phyloP scores from a whole-genome alignment of 1,140 invertebrate genomes.

The Ips nitidus region DNA sequence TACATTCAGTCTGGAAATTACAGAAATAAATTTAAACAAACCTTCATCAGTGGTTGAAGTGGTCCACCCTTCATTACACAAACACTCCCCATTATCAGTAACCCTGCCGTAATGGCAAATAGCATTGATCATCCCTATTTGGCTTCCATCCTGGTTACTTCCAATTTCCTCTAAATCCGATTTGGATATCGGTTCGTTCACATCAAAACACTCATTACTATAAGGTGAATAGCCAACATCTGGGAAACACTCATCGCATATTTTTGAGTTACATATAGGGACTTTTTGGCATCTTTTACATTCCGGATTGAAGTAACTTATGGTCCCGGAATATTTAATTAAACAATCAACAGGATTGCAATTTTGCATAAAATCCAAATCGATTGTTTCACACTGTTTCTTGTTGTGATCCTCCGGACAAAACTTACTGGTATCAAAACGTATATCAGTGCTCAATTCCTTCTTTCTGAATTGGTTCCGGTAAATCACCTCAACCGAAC shows the following conservation, averaged over 20 bases:
- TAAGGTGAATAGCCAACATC: constrained; percentile 31
- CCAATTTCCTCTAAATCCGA: constrained; percentile 28
- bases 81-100: constrained; percentile 27
- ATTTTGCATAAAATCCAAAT: constrained; percentile 29
- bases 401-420: background rate
- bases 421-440: constrained; percentile 32
- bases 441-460: constrained; percentile 21
- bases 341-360: constrained; percentile 39
- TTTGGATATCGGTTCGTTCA: constrained; percentile 22
- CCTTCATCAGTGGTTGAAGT: constrained; percentile 31
- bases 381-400: constrained; percentile 24
- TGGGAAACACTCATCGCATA: constrained; percentile 14
- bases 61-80: constrained; percentile 30
- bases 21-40: background rate
- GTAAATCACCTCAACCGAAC: constrained; percentile 29
- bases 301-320: constrained; percentile 33
- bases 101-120: constrained; percentile 37
- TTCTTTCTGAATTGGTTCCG: constrained; percentile 26
- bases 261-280: constrained; percentile 28
- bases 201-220: constrained; percentile 35
- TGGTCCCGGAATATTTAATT: constrained; percentile 36
- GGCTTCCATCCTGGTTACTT: background rate
- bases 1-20: background rate
- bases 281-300: constrained; percentile 30
- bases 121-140: constrained; percentile 18